Conservation (phyloP, 1,140 invertebrate species). For the Pseudomyrmex dendroicus region DNA sequence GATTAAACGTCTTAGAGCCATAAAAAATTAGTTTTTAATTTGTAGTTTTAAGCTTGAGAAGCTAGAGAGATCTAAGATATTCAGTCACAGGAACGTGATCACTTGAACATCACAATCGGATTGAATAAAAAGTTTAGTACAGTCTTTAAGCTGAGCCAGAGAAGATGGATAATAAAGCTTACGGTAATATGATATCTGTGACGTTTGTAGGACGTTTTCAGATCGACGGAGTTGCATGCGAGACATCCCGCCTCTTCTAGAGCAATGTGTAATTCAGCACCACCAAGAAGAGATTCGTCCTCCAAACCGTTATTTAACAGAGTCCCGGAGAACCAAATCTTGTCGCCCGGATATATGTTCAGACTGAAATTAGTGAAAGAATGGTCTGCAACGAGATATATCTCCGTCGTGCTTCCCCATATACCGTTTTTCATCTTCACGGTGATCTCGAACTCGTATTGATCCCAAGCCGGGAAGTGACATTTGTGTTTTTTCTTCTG, state of each 20-base stretch:
- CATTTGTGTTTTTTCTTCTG: slow-evolving; percentile 87
- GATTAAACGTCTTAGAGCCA: background rate
- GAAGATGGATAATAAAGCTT: slow-evolving; percentile 85
- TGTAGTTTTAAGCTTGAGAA: slow-evolving; percentile 14
- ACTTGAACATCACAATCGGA: slow-evolving; percentile 91
- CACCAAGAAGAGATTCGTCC: slow-evolving; percentile 86
- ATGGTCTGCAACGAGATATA: slow-evolving; percentile 87
- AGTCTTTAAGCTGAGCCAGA: slow-evolving; percentile 89
- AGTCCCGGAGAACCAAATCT: slow-evolving; percentile 89
- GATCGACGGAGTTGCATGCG: slow-evolving; percentile 87
- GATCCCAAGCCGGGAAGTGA: slow-evolving; percentile 89
- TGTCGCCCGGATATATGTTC: slow-evolving; percentile 88
- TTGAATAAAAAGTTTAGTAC: slow-evolving; percentile 91
- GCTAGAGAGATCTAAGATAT: slow-evolving; percentile 24
- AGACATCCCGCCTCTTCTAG: slow-evolving; percentile 89
- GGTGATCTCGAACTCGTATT: slow-evolving; percentile 89
- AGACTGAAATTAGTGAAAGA: slow-evolving; percentile 90
- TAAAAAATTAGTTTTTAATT: background rate
- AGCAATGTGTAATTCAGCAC: slow-evolving; percentile 86
- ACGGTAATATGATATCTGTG: slow-evolving; percentile 82
- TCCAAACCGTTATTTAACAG: slow-evolving; percentile 81
- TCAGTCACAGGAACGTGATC: slow-evolving; percentile 56
- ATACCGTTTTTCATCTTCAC: slow-evolving; percentile 89
- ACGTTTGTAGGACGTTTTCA: slow-evolving; percentile 84
- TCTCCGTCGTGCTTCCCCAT: slow-evolving; percentile 87